Conservation (phyloP, 1,140 invertebrate genomes). For the Listronotus bonariensis region DNA sequence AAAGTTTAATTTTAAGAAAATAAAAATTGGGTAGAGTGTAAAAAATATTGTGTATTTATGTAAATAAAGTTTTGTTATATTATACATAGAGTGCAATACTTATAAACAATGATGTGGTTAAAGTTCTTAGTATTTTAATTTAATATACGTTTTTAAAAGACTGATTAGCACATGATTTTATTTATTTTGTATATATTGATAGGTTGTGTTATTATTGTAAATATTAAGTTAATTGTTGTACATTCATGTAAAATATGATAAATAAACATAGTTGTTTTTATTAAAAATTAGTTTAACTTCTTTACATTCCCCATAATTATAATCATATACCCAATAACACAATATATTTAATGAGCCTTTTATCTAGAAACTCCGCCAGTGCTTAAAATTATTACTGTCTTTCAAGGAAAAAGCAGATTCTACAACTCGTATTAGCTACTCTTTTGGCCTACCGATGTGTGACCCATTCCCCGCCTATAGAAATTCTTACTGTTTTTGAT, state of each 20-base stretch:
- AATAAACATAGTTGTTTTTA: slow-evolving; percentile 48
- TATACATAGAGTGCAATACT: background rate
- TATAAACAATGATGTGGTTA: background rate
- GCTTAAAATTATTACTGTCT: no score
- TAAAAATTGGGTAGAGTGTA: no score
- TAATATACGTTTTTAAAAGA: slow-evolving; percentile 40
- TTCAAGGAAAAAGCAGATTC: no score
- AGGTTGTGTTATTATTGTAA: slow-evolving; percentile 39
- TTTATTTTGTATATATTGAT: slow-evolving; percentile 45
- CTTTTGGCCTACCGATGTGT: no score
- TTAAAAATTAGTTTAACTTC: slow-evolving; percentile 7
- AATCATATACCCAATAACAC: no score
- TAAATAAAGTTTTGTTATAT: background rate
- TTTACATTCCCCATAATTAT: no score
- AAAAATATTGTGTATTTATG: slow-evolving; percentile 4
- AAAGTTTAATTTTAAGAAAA: no score
- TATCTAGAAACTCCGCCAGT: no score
- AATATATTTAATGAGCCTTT: no score
- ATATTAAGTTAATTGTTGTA: slow-evolving; percentile 47
- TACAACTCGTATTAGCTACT: no score
- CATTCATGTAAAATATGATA: slow-evolving; percentile 41
- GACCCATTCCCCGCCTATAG: no score
- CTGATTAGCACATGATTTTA: slow-evolving; percentile 46
- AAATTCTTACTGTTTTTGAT: no score
- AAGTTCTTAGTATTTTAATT: slow-evolving; percentile 7